A percentile compares a stretch with the other conserved stretches of the same genome.
Conservation (phyloP, 2,113 vertebrate species). For the Microtus richardsoni region DNA sequence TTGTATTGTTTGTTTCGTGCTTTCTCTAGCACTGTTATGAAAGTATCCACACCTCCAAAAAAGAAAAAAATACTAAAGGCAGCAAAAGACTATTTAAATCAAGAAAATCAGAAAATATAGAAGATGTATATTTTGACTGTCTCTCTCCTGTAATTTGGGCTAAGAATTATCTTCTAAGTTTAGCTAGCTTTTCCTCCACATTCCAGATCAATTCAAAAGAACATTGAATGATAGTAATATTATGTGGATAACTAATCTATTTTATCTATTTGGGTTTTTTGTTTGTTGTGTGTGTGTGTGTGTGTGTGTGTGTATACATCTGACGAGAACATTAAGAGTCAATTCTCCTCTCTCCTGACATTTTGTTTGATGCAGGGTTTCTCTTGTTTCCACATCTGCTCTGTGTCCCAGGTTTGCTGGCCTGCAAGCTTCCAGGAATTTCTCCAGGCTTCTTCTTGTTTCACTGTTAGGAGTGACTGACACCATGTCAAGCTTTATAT, state of each 20-base stretch:
- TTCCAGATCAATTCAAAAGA: slow-evolving; percentile 9
- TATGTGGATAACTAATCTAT: slow-evolving; percentile 16
- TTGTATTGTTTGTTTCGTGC: neutral
- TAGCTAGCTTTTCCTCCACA: neutral
- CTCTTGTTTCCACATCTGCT: neutral
- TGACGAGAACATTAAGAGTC: neutral
- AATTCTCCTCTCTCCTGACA: neutral
- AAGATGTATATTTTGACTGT: neutral
- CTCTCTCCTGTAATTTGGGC: neutral
- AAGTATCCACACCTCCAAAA: neutral
- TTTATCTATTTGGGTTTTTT: neutral
- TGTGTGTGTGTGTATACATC: neutral
- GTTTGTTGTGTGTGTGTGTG: neutral
- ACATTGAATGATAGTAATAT: slow-evolving; percentile 31
- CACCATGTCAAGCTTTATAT: neutral
- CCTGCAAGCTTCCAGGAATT: neutral
- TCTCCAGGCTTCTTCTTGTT: neutral
- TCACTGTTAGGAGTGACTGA: neutral
- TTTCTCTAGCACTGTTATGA: neutral
- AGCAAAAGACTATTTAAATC: slow-evolving; percentile 6
- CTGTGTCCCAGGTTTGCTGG: neutral
- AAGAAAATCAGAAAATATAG: slow-evolving; percentile 17
- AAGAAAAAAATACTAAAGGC: neutral
- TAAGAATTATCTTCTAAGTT: slow-evolving; percentile 28
- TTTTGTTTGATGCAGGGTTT: neutral